Base-by-base conservation (phyloP, 2,888 invertebrate species). In the Polydrusus tereticollis region DNA sequence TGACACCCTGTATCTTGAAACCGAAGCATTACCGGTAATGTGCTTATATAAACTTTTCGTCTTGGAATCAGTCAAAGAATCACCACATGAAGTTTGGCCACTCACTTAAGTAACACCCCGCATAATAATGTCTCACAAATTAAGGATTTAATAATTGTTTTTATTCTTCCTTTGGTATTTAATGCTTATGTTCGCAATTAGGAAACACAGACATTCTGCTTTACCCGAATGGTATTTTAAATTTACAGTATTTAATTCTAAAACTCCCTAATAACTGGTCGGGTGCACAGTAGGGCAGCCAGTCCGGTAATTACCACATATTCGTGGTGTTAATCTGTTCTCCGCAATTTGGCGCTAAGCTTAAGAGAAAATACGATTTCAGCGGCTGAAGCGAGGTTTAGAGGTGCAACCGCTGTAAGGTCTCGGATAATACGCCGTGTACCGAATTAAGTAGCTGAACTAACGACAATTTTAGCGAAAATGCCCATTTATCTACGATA, bases 281-380 rank as follows among this genome's bases (percentile, higher is more conserved):
- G 26, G 23, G 26, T 33, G 63, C 18, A 33, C 59, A 41, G 59
- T 41, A 26, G 59, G 59, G 16, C 59, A 66, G 14, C 21, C 59
- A 33, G 65, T 60, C 65, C 70, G 38, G 59, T 67, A 74, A 74
- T 74, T 74, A 70, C 69, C 74, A 71, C 68, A 70, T 66, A 74
- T 74, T 73, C 69, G 66, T 58, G 69, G 69, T 63, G 65, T 73
- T 73, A 73, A 73, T 73, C 73, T 69, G 69, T 43, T 58, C 65
- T 16, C 69, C 69, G 66, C 73, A 73, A 69, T 69, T 69, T 65
- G 64, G 69, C 45, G 45, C 20, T 45, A 21, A 60, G 73, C 73
- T 69, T 52, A 55, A 59, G 60, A 63, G 72, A 63, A 72, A 72
- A 72, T 72, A 72, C 63, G 68, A 58, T 60, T 57, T 55, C 52